A percentile compares a stretch with the other conserved stretches of the same genome.
These are phyloP conservation scores for Drosophila navojoa DNA, from an alignment of 1,140 invertebrate species.

Conservation along the genomic window DNA sequence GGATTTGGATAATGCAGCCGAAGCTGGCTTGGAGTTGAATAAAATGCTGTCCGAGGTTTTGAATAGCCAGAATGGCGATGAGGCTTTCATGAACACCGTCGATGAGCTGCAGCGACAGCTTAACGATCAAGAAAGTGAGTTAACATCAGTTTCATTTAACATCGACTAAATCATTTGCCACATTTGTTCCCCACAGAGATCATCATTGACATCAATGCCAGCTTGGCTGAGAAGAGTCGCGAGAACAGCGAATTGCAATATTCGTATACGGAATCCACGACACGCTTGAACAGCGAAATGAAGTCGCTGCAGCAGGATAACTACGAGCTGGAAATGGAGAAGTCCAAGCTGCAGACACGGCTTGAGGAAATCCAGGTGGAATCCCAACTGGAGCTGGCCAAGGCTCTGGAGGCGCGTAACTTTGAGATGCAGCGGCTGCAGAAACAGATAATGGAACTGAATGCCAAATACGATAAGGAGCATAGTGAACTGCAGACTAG, in stretches of 20 bases:
- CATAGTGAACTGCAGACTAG: slow-evolving; percentile 73
- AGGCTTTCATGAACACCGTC: slow-evolving; percentile 86
- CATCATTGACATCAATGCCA: slow-evolving; percentile 84
- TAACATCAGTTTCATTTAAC: not conserved
- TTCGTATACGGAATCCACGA: slow-evolving; percentile 84
- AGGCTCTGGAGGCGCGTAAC: slow-evolving; percentile 77
- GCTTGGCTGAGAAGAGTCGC: slow-evolving; percentile 84
- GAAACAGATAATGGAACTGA: slow-evolving; percentile 67
- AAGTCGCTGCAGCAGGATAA: slow-evolving; percentile 73
- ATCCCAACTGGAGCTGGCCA: slow-evolving; percentile 74
- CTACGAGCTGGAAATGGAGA: slow-evolving; percentile 75
- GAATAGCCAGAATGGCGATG: slow-evolving; percentile 86
- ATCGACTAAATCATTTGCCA: not conserved
- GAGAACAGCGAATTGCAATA: slow-evolving; percentile 85
- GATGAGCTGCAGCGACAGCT: slow-evolving; percentile 87
- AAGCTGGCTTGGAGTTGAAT: slow-evolving; percentile 87
- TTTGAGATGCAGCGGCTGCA: slow-evolving; percentile 82
- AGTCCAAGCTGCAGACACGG: slow-evolving; percentile 84
- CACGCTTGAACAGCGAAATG: slow-evolving; percentile 78
- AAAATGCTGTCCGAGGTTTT: slow-evolving; percentile 88
- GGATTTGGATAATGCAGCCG: slow-evolving; percentile 87
- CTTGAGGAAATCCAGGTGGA: slow-evolving; percentile 82
- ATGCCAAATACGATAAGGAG: slow-evolving; percentile 61
- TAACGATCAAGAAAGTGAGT: slow-evolving; percentile 86
- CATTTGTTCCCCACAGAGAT: slow-evolving; percentile 63